A percentile compares a stretch with the other conserved stretches of the same genome.
Evolutionary conservation across 1,140 invertebrate genomes (phyloP).

Genomic region (Zaprionus nigranus): DNA sequence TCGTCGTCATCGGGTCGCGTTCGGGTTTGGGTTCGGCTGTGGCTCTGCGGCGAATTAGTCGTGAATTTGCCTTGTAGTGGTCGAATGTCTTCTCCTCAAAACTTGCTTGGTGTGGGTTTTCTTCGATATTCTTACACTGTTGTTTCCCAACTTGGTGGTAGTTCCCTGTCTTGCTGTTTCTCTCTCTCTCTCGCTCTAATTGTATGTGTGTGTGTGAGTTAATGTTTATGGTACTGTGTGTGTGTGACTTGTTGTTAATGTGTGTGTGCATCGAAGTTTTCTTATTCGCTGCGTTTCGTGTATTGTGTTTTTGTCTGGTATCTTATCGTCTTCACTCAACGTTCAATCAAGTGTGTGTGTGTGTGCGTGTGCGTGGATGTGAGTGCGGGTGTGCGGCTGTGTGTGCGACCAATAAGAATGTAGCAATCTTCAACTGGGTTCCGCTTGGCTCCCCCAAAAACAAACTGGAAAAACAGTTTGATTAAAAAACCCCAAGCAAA

Average conservation of each 20-base stretch:
- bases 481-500: conserved; percentile 63
- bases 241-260: conserved; percentile 7
- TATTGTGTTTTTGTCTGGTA: conserved; percentile 37
- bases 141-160: conserved; percentile 24
- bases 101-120: conserved; percentile 70
- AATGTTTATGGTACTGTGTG: neutral
- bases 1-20: conserved; percentile 4
- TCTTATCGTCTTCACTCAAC: conserved; percentile 49
- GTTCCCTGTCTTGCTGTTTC: conserved; percentile 35
- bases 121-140: conserved; percentile 39
- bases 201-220: conserved; percentile 9
- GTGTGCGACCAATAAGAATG: conserved; percentile 65
- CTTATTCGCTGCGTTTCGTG: conserved; percentile 58
- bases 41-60: conserved; percentile 67
- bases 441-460: conserved; percentile 1
- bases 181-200: conserved; percentile 46
- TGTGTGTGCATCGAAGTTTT: conserved; percentile 47
- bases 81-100: conserved; percentile 47
- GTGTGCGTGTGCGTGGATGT: conserved; percentile 20
- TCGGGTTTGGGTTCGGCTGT: conserved; percentile 8
- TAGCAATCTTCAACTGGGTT: conserved; percentile 30
- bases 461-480: conserved; percentile 38
- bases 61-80: conserved; percentile 58
- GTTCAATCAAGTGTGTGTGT: conserved; percentile 55
- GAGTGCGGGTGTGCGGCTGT: conserved; percentile 35